These are phyloP conservation scores for Oscheius sp. DNA, from an alignment of 2,888 invertebrate species.

Conservation along the genomic window DNA sequence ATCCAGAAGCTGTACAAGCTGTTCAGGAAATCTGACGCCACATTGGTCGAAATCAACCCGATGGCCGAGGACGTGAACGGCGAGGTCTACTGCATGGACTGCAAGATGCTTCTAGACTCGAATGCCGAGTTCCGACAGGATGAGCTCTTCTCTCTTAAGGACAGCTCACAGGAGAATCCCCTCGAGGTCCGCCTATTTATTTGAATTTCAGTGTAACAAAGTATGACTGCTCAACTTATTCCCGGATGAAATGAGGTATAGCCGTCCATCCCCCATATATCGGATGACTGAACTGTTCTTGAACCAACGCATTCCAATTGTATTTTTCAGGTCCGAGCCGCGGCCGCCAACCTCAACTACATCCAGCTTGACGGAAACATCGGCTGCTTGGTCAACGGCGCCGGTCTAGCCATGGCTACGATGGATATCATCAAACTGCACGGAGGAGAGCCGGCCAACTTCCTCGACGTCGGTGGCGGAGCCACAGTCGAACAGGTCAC, in stretches of 20 bases:
- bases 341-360: conserved; percentile 90
- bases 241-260: no score
- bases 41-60: conserved; percentile 98
- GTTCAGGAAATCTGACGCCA: conserved; percentile 91
- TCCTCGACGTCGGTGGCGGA: conserved; percentile 95
- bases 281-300: neutral
- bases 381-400: conserved; percentile 96
- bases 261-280: no score
- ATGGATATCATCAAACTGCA: conserved; percentile 98
- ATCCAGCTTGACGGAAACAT: conserved; percentile 97
- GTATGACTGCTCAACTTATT: neutral
- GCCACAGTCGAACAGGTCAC: conserved; percentile 84
- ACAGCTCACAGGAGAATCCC: conserved; percentile 58
- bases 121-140: conserved; percentile 90
- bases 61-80: conserved; percentile 93
- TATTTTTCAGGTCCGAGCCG: conserved; percentile 88
- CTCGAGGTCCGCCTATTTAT: conserved; percentile 46
- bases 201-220: neutral
- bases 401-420: conserved; percentile 99
- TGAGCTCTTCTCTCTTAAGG: conserved; percentile 83
- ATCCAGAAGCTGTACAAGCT: conserved; percentile 80
- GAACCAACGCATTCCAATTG: no score
- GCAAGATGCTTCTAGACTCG: conserved; percentile 98
- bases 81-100: conserved; percentile 85
- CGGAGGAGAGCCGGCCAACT: conserved; percentile 97